phyloP scores from a whole-genome alignment of 2,113 vertebrate species.

The Rhinichthys klamathensis region DNA sequence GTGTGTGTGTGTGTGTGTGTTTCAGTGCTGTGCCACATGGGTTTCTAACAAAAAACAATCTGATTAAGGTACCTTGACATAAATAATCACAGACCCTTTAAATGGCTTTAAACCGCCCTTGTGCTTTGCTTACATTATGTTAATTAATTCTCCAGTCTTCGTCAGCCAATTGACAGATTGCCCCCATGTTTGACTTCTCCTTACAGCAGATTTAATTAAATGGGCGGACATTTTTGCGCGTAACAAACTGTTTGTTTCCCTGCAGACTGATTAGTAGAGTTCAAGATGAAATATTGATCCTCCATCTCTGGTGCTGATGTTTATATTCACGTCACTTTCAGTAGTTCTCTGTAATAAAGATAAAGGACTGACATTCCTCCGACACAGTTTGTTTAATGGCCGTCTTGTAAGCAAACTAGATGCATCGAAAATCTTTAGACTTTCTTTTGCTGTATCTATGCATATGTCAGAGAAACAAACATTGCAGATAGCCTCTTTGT shows the following conservation, averaged over 20 bases:
- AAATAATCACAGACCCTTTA: conserved; percentile 65
- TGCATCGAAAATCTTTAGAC: background rate
- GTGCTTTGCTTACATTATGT: conserved; percentile 73
- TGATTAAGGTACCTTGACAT: conserved; percentile 55
- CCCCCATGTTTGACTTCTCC: conserved; percentile 60
- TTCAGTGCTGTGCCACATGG: conserved; percentile 38
- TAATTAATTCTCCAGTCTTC: conserved; percentile 74
- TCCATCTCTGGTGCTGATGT: conserved; percentile 55
- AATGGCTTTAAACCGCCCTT: conserved; percentile 69
- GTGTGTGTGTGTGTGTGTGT: no score
- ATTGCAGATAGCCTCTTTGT: background rate
- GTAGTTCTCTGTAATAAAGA: conserved; percentile 17
- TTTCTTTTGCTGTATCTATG: background rate
- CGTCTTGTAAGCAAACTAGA: background rate
- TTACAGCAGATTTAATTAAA: conserved; percentile 78
- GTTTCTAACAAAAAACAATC: conserved; percentile 61
- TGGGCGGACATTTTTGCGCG: conserved; percentile 74
- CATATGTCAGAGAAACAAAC: background rate
- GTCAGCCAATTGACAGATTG: conserved; percentile 70
- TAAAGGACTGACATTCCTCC: conserved; percentile 14
- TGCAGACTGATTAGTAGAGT: conserved; percentile 70
- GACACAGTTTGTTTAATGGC: background rate
- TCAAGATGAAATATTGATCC: conserved; percentile 80
- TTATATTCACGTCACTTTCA: conserved; percentile 64
- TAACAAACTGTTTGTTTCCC: conserved; percentile 73